Evolutionary conservation across 2,888 invertebrate species (phyloP).

Genomic region (Oxyscelio sp.): DNA sequence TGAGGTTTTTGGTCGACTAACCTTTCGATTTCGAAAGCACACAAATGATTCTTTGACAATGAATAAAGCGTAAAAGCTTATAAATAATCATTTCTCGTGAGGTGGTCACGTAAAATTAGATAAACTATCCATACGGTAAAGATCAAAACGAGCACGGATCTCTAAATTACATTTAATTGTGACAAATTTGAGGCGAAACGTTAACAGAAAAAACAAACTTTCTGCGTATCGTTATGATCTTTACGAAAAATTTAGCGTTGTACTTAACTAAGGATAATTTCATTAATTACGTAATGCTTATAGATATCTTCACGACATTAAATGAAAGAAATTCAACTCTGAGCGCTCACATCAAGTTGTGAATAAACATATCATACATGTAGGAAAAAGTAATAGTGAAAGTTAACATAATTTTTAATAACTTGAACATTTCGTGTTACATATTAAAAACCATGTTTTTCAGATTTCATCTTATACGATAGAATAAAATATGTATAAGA

Average conservation of each 20-base stretch:
- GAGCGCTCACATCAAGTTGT: slow-evolving; percentile 89
- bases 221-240: slow-evolving; percentile 69
- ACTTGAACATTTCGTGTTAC: too few species aligned
- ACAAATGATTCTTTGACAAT: slow-evolving; percentile 85
- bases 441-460: too few species aligned
- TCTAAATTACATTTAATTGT: slow-evolving; percentile 34
- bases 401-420: too few species aligned
- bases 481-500: too few species aligned
- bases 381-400: too few species aligned
- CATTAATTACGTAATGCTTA: slow-evolving; percentile 73
- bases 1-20: slow-evolving; percentile 77
- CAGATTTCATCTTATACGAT: too few species aligned
- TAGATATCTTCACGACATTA: slow-evolving; percentile 81
- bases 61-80: slow-evolving; percentile 84
- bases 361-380: slow-evolving; percentile 89
- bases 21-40: slow-evolving; percentile 81
- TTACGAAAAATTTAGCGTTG: slow-evolving; percentile 77
- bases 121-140: slow-evolving; percentile 48
- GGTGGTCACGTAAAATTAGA: slow-evolving; percentile 72
- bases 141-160: slow-evolving; percentile 52
- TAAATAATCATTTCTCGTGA: slow-evolving; percentile 80
- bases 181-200: neutral
- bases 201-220: slow-evolving; percentile 80
- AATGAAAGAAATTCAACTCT: slow-evolving; percentile 82
- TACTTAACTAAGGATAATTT: slow-evolving; percentile 83